phyloP scores from a whole-genome alignment of 2,113 vertebrate genomes.

The Copsychus sechellarum region DNA sequence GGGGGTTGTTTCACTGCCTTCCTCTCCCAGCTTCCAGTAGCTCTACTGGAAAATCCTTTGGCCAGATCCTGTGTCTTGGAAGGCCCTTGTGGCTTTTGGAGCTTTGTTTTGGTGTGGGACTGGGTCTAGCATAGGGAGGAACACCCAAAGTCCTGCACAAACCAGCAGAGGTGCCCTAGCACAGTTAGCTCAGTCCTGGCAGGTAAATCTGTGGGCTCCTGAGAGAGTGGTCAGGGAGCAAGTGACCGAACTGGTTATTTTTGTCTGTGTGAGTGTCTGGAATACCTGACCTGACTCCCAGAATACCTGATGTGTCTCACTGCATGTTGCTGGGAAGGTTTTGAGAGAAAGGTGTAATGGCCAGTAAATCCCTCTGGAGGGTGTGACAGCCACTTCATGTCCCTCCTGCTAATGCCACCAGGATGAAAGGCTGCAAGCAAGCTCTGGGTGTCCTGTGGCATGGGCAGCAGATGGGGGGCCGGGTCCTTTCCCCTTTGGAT shows the following conservation, averaged over 20 bases:
- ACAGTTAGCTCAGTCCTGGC: background rate
- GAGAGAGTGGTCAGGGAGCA: background rate
- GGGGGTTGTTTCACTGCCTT: background rate
- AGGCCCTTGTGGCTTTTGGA: background rate
- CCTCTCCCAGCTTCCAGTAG: accelerated
- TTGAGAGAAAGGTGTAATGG: background rate
- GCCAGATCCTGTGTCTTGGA: background rate
- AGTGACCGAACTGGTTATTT: background rate
- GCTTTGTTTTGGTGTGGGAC: background rate
- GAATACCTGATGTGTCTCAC: background rate
- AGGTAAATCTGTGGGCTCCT: background rate
- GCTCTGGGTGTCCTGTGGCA: slow-evolving; percentile 27
- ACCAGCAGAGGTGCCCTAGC: background rate
- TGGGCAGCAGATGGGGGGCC: background rate
- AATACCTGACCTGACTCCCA: background rate
- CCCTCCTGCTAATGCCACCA: background rate
- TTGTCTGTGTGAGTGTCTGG: background rate
- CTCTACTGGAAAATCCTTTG: background rate
- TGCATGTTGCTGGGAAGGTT: background rate
- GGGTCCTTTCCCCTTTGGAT: background rate
- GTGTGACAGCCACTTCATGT: background rate
- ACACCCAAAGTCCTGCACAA: accelerated
- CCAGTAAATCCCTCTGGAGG: background rate
- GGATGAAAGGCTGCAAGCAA: slow-evolving; percentile 72
- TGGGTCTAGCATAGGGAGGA: background rate